A percentile compares a stretch with the other conserved stretches of the same genome.
Evolutionary conservation across 1,140 invertebrate species (phyloP).

Genomic region (Harpegnathos saltator): DNA sequence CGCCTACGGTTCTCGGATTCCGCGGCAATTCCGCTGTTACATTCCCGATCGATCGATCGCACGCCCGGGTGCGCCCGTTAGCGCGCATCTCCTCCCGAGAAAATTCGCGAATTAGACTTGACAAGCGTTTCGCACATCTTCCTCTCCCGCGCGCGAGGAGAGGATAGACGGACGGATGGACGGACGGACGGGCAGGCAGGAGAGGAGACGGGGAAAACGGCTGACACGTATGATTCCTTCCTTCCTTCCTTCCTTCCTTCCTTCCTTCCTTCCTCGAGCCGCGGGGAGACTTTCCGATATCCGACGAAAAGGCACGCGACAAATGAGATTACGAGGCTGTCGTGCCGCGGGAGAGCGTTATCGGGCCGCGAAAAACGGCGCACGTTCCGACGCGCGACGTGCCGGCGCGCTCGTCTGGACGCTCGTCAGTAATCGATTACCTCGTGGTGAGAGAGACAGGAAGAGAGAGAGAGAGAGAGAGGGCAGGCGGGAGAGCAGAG

Average conservation of each 20-base stretch:
- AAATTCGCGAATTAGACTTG: neutral
- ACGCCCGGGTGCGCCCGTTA: too few species aligned
- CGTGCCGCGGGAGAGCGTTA: constrained; percentile 63
- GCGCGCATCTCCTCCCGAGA: neutral
- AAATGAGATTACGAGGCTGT: constrained; percentile 72
- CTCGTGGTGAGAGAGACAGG: too few species aligned
- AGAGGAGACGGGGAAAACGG: neutral
- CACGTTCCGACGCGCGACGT: constrained; percentile 26
- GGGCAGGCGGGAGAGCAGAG: too few species aligned
- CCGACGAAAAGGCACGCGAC: constrained; percentile 52
- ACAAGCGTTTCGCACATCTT: neutral
- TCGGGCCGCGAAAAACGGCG: constrained; percentile 59
- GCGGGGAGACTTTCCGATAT: constrained; percentile 22
- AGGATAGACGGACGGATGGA: too few species aligned
- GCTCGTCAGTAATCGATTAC: constrained; percentile 48
- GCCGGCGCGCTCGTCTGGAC: neutral
- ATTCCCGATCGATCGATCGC: too few species aligned
- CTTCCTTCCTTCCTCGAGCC: too few species aligned
- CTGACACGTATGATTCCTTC: constrained; percentile 20
- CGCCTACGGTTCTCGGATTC: too few species aligned
- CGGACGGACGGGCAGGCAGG: too few species aligned
- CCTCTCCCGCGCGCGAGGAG: too few species aligned
- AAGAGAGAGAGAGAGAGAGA: constrained; percentile 22
- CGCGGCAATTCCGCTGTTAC: too few species aligned
- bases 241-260: too few species aligned